Percentiles rank a stretch among this genome's conserved stretches.
phyloP scores from a whole-genome alignment of 23 tunicate species.

The Phallusia fumigata region DNA sequence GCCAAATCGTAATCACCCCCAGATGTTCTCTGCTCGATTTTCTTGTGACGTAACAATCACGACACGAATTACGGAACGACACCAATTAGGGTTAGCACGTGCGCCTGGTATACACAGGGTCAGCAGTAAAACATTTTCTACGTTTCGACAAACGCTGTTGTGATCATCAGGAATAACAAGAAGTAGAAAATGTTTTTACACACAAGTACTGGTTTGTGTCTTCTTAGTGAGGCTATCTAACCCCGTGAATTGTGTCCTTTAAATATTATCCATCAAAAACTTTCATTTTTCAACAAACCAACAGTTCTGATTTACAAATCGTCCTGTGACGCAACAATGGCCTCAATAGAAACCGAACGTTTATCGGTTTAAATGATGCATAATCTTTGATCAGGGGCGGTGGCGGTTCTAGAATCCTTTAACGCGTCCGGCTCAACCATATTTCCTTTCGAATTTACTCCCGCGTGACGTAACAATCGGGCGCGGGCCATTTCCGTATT shows the following conservation, averaged over 20 bases:
- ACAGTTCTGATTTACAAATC: no score
- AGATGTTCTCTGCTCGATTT: slow-evolving; percentile 5
- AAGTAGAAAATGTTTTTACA: no score
- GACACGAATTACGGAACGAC: neutral
- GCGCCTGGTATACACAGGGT: neutral
- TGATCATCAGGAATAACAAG: no score
- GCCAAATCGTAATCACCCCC: slow-evolving; percentile 10
- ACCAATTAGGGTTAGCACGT: neutral
- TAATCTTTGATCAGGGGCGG: no score
- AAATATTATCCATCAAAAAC: no score
- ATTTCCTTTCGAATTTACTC: slow-evolving; percentile 6
- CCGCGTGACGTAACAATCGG: slow-evolving; percentile 5
- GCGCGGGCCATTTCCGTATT: slow-evolving; percentile 14
- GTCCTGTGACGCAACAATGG: slow-evolving; percentile 4
- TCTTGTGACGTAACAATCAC: neutral
- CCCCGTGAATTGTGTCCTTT: no score
- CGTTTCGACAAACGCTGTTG: no score
- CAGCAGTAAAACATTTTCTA: no score
- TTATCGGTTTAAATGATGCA: no score
- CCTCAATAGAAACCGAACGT: neutral
- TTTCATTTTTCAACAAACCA: no score
- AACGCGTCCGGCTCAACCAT: slow-evolving; percentile 13
- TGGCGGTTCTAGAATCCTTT: neutral
- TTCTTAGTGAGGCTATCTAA: no score
- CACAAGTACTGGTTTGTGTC: no score